Evolutionary conservation across 1,140 invertebrate species (phyloP).

Genomic region (Tetramorium alpestre): DNA sequence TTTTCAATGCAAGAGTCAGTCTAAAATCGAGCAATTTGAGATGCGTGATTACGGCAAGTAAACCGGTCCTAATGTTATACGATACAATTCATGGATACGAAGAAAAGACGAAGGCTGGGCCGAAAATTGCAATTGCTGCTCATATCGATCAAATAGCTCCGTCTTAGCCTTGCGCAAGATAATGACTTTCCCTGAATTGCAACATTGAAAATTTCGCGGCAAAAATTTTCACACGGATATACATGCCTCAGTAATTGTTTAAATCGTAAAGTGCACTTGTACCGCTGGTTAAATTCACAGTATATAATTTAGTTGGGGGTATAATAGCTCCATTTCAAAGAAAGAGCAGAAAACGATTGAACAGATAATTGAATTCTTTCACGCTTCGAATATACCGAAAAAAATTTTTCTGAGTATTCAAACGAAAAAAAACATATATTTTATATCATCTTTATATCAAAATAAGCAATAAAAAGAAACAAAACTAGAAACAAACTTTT

Average conservation of each 20-base stretch:
- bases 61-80: not conserved
- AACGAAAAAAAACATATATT: not conserved
- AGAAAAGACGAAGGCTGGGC: not conserved
- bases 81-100: not conserved
- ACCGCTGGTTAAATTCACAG: not conserved
- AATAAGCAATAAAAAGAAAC: not conserved
- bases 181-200: constrained; percentile 26
- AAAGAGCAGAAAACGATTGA: not conserved
- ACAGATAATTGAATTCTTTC: not conserved
- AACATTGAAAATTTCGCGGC: constrained; percentile 8
- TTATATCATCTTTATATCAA: not conserved
- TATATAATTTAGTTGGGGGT: constrained; percentile 18
- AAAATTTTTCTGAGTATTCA: not conserved
- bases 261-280: not conserved
- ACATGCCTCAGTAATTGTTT: not conserved
- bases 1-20: not conserved
- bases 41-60: not conserved
- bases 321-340: not conserved
- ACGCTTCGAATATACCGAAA: not conserved
- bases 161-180: constrained; percentile 15
- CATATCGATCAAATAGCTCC: not conserved
- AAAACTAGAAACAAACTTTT: not conserved
- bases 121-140: not conserved
- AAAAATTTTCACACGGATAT: constrained; percentile 18
- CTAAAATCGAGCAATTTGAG: not conserved